A percentile compares a stretch with the other conserved stretches of the same genome.
These are phyloP conservation scores for Pelmatolapia mariae DNA, from an alignment of 2,113 vertebrate genomes.

Conservation along the genomic window DNA sequence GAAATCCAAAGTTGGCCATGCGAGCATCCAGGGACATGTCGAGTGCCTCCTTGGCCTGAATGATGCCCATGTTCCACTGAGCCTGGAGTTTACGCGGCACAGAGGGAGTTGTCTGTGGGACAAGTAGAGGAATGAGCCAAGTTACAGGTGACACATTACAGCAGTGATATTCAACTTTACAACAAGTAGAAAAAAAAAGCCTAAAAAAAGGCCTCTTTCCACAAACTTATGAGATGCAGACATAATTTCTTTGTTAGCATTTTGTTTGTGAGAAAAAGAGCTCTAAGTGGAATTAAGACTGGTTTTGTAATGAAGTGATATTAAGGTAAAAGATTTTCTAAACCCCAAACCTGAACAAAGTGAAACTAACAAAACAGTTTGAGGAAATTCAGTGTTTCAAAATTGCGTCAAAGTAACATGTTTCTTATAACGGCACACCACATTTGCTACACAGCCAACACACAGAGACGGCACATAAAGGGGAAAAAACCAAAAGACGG, in stretches of 20 bases:
- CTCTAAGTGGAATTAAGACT: background rate
- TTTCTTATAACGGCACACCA: background rate
- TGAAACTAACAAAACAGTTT: background rate
- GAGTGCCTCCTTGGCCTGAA: conserved; percentile 84
- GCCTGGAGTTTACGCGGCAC: conserved; percentile 82
- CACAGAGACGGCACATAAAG: background rate
- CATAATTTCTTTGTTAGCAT: background rate
- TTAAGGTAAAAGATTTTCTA: background rate
- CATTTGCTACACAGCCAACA: background rate
- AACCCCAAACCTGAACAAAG: background rate
- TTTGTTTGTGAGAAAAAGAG: background rate
- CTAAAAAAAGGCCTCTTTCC: too few relatives aligned
- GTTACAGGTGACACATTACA: background rate
- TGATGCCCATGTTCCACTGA: conserved; percentile 89
- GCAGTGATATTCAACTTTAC: background rate
- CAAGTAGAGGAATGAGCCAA: background rate
- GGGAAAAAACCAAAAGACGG: accelerated
- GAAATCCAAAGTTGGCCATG: conserved; percentile 82
- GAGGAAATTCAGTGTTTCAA: background rate
- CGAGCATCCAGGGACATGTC: conserved; percentile 79
- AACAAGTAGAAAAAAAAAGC: background rate
- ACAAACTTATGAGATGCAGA: background rate
- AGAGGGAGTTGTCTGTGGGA: conserved; percentile 71
- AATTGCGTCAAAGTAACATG: background rate
- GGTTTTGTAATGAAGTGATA: background rate